phyloP scores from a whole-genome alignment of 2,113 vertebrate genomes.

The Numida meleagris region DNA sequence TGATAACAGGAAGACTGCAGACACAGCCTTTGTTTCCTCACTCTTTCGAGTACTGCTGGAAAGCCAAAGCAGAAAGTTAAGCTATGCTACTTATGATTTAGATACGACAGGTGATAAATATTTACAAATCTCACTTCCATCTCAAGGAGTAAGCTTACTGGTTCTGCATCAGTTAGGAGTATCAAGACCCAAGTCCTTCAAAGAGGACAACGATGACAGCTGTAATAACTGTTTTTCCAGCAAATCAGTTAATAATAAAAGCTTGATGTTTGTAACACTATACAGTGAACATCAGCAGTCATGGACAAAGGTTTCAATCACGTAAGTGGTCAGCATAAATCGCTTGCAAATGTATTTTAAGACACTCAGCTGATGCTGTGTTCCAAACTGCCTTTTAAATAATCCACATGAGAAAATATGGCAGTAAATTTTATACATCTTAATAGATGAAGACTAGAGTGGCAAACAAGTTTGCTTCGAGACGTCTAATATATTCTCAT shows the following conservation, averaged over 20 bases:
- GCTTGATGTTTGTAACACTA: not conserved
- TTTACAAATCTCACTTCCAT: not conserved
- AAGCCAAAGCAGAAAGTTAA: not conserved
- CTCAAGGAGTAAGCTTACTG: not conserved
- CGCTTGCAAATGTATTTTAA: not conserved
- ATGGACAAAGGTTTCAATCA: not conserved
- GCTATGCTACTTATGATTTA: not conserved
- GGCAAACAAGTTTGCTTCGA: not conserved
- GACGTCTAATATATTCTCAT: not conserved
- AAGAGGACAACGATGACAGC: not conserved
- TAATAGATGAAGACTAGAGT: fast-evolving
- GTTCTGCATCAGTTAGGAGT: not conserved
- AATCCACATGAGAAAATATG: not conserved
- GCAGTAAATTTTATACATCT: not conserved
- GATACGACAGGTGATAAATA: not conserved
- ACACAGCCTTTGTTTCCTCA: not conserved
- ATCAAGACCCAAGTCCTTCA: not conserved
- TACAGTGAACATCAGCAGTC: not conserved
- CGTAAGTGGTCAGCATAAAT: not conserved
- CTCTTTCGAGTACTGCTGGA: not conserved
- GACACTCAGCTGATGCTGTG: not conserved
- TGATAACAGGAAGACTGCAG: not conserved
- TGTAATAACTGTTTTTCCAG: not conserved
- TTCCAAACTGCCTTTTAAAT: not conserved
- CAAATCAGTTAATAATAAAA: not conserved